Base-by-base conservation (phyloP, 2,113 vertebrate species). In the Trachemys scripta region DNA sequence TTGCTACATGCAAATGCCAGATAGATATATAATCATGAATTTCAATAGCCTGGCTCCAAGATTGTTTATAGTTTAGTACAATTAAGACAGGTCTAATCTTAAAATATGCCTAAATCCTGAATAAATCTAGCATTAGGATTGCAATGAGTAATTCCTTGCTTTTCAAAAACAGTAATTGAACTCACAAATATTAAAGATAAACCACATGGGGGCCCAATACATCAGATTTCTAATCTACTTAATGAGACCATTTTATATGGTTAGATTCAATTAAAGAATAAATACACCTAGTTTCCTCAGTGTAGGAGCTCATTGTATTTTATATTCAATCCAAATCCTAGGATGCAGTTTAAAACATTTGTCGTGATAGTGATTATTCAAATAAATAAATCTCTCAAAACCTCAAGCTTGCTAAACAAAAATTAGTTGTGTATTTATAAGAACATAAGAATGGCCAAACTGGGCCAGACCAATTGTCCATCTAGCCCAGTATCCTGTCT, bases 201-300 rank as follows among this genome's bases (percentile, higher is more conserved):
- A 87, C 94, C 53, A 65, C 95, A 86, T 88, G 94, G 80, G 86
- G 92, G 85, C 78, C 87, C 89, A 96, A 80, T 87, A 89, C 7
- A 35, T 97, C 92, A 90, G 82, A 96, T 91, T 98, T 98, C 95
- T 98, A 98, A 98, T 98, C 97, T 98, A 95, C 96, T 98, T 98
- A 98, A 97, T 94, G 90, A 92, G 81, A 97, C 97, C 84, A 97
- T 96, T 96, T 96, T 96, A 84, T 91, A 97, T 95, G 79, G 65
- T 91, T 96, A 96, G 96, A 82, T 93, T 96, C 94, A 98, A 98
- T 98, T 98, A 98, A 96, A 98, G 96, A 95, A 97, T 92, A 97
- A 97, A 97, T 96, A 82, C 65, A 87, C 88, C 96, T 90, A 22
- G 79, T 80, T 97, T 96, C 96, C 92, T 97, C 90, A 91, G 90